Conservation (phyloP, 2,888 invertebrate species). For the Lithodes maja region DNA sequence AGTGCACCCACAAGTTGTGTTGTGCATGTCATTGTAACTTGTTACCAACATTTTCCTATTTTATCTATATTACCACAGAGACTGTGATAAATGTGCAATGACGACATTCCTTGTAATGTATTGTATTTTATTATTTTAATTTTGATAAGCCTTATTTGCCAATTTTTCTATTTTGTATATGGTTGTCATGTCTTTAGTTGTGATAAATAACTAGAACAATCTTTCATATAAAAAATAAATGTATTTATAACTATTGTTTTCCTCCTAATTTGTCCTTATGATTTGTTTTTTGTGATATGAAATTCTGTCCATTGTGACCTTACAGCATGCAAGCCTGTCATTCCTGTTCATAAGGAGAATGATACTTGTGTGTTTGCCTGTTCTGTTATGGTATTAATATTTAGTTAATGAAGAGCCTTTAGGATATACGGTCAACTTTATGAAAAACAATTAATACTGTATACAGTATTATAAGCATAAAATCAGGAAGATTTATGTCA, state of each 20-base stretch:
- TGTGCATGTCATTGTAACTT: slow-evolving; percentile 17
- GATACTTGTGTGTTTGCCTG: no score
- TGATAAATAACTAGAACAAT: background rate
- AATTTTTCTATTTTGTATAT: background rate
- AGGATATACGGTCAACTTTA: no score
- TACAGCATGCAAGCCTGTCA: no score
- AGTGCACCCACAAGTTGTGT: background rate
- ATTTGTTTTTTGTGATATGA: background rate
- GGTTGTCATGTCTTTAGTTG: background rate
- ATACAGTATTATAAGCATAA: no score
- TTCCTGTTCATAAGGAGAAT: no score
- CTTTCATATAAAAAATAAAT: background rate
- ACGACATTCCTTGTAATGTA: background rate
- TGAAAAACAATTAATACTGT: no score
- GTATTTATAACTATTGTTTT: slow-evolving; percentile 6
- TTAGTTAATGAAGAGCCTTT: no score
- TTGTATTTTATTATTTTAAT: background rate
- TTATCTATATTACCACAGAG: slow-evolving; percentile 15
- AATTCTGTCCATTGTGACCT: no score
- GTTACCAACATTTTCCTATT: slow-evolving; percentile 38
- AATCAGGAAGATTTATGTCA: no score
- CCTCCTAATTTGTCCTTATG: background rate
- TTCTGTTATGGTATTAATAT: no score
- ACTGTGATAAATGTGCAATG: slow-evolving; percentile 40
- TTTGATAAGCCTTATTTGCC: slow-evolving; percentile 13